Percentiles rank a stretch among this genome's conserved stretches.
These are phyloP conservation scores for Bellardia pandia DNA, from an alignment of 2,888 invertebrate genomes.

Conservation along the genomic window DNA sequence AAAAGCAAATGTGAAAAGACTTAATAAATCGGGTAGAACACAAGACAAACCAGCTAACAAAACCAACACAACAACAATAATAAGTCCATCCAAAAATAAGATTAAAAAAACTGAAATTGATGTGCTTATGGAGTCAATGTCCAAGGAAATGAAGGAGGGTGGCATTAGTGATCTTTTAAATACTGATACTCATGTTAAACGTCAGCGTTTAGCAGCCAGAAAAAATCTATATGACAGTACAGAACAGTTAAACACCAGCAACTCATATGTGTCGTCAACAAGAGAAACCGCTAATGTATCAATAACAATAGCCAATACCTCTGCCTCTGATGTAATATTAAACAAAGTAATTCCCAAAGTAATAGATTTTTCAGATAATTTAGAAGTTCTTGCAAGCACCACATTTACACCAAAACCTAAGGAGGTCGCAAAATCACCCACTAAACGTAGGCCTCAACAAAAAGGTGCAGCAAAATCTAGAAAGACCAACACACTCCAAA, in stretches of 20 bases:
- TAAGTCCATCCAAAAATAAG: neutral
- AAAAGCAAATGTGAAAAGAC: constrained; percentile 34
- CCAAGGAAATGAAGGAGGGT: constrained; percentile 72
- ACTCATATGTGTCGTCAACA: neutral
- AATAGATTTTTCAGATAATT: constrained; percentile 24
- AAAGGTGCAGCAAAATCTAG: neutral
- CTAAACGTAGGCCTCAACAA: constrained; percentile 28
- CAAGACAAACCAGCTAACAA: neutral
- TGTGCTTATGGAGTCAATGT: constrained; percentile 69
- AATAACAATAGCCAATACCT: neutral
- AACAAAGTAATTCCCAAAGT: constrained; percentile 24
- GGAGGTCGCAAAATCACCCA: constrained; percentile 39
- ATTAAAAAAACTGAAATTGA: constrained; percentile 66
- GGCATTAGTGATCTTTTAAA: constrained; percentile 62
- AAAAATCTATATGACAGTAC: neutral
- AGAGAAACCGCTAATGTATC: neutral
- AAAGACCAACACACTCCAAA: neutral
- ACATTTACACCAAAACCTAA: neutral
- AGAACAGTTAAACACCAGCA: constrained; percentile 33
- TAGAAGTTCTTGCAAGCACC: neutral
- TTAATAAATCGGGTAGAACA: neutral
- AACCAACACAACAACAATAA: neutral
- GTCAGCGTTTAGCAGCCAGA: constrained; percentile 46
- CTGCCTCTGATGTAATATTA: neutral
- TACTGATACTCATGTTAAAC: constrained; percentile 52